Evolutionary conservation across 2,113 vertebrate genomes (phyloP), one percentile per base, ranked within the genome.

Genomic region (Lota lota): DNA sequence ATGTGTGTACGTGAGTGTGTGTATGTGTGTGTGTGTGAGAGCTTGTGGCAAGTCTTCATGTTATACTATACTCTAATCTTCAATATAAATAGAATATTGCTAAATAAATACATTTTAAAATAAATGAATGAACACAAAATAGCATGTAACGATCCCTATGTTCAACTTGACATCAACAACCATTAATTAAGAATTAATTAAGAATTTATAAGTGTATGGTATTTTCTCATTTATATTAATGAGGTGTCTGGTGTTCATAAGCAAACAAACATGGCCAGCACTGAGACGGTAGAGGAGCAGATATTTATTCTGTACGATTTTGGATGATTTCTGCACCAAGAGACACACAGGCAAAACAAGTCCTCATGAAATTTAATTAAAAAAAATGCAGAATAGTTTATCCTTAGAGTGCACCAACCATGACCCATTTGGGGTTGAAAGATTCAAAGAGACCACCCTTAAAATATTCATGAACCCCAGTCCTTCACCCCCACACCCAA

Each of bases 401-500:
- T 86, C 81, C 75, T 85, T 70, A 67, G 75, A 80, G 70, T 75
- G 69, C 79, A 82, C 81, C 78, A 79, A 78, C 84, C 77, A 67
- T 88, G 89, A 89, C 89, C 90, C 84, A 90, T 58, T 88, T 89
- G 81, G 77, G 81, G 76, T 64, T 77, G 72, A 65, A 40, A 79
- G 72, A 82, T 88, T 89, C 80, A 90, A 89, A 89, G 83, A 78
- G 80, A 78, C 81, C 78, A 72, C 76, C 76, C 77, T 67, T 91
- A 63, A 89, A 91, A 88, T 89, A 91, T 91, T 88, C 71, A 91
- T 91, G 80, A 84, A 66, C 18, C 79, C 64, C 73, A 58, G 63
- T 70, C 64, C 47, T 24, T 10, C 19, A 5, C 11, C 12, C 59
- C 54, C 36, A 40, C 36, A 4, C 36, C 36, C 8, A 24, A 2